Evolutionary conservation across 2,113 vertebrate species (phyloP).

Genomic region (Oenanthe oenanthe): DNA sequence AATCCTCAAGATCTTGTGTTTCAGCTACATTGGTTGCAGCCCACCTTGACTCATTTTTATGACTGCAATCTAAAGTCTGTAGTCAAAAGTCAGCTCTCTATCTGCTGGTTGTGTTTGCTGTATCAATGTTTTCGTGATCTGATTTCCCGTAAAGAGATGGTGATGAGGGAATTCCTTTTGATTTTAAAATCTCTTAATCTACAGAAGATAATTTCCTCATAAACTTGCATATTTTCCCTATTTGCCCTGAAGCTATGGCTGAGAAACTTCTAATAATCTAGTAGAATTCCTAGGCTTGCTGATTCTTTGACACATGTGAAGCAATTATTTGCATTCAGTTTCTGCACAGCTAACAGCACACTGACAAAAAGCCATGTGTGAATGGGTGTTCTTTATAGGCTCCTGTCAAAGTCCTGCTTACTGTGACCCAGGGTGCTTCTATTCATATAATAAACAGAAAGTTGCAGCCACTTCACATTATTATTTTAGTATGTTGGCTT

Average conservation of each 20-base stretch:
- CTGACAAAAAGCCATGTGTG: neutral
- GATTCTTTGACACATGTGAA: neutral
- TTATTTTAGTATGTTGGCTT: slow-evolving; percentile 28
- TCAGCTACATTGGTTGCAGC: neutral
- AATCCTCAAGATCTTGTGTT: neutral
- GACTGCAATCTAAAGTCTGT: neutral
- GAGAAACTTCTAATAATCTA: neutral
- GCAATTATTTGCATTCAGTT: slow-evolving; percentile 4
- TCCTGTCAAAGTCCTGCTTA: neutral
- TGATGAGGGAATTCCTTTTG: neutral
- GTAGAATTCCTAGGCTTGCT: neutral
- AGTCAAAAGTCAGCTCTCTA: neutral
- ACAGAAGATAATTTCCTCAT: neutral
- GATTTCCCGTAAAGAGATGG: neutral
- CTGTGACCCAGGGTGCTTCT: neutral
- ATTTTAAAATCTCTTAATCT: neutral
- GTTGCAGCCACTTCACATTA: neutral
- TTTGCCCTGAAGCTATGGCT: neutral
- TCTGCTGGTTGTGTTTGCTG: neutral
- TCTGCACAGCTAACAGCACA: neutral
- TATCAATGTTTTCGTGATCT: neutral
- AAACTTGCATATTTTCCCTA: neutral
- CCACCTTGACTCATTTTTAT: neutral
- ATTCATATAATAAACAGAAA: slow-evolving; percentile 34
- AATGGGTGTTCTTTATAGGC: neutral